These are phyloP conservation scores for Phragmatobia fuliginosa DNA, from an alignment of 2,888 invertebrate species.

Conservation along the genomic window DNA sequence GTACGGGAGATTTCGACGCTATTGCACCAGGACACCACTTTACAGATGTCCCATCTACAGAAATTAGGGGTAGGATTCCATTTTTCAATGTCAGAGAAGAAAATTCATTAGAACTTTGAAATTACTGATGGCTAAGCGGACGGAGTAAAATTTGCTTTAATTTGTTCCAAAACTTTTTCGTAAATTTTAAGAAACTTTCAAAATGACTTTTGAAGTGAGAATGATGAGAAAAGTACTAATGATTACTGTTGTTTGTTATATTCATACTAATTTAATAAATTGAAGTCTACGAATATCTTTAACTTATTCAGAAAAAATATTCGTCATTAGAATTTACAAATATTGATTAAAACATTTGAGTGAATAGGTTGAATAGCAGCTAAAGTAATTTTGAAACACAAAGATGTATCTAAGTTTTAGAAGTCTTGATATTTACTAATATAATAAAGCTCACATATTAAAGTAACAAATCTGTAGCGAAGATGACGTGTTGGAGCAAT, in stretches of 20 bases:
- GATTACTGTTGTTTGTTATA: conserved; percentile 76
- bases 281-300: conserved; percentile 31
- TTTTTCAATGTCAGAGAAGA: conserved; percentile 86
- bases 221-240: conserved; percentile 81
- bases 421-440: conserved; percentile 66
- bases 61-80: conserved; percentile 80
- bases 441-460: conserved; percentile 75
- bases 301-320: background rate
- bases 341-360: background rate
- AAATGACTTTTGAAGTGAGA: conserved; percentile 83
- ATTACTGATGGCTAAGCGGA: conserved; percentile 86
- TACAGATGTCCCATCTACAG: conserved; percentile 72
- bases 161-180: conserved; percentile 84
- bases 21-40: conserved; percentile 58
- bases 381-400: background rate
- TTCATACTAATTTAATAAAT: conserved; percentile 48
- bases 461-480: conserved; percentile 81
- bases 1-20: conserved; percentile 44
- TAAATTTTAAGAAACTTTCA: conserved; percentile 79
- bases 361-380: background rate
- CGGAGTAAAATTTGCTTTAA: conserved; percentile 86
- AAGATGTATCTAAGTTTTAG: conserved; percentile 43
- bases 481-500: conserved; percentile 60
- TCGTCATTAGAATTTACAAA: background rate
- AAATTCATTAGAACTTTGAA: conserved; percentile 87